Evolutionary conservation across 2,113 vertebrate species (phyloP).

Genomic region (Calonectris borealis): DNA sequence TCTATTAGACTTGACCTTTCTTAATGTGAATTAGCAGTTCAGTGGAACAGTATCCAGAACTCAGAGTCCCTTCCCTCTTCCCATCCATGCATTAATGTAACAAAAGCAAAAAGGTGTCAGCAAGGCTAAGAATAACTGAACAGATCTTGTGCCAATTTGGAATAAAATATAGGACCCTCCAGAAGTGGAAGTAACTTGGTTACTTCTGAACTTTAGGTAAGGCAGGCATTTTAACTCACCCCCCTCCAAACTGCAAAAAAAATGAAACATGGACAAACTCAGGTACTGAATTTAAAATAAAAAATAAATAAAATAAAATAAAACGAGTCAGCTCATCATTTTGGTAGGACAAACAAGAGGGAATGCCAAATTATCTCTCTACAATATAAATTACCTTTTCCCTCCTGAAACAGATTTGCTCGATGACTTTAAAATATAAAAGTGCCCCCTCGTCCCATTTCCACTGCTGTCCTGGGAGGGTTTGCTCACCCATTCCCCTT

Average conservation of each 20-base stretch:
- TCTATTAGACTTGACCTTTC: slow-evolving; percentile 65
- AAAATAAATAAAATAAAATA: slow-evolving; percentile 28
- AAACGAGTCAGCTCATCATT: slow-evolving; percentile 12
- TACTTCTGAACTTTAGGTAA: slow-evolving; percentile 51
- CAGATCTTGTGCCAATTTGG: slow-evolving; percentile 63
- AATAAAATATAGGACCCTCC: slow-evolving; percentile 63
- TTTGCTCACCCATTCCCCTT: not conserved
- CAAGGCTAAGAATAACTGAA: slow-evolving; percentile 68
- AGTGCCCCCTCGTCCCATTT: not conserved
- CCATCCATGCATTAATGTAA: slow-evolving; percentile 62
- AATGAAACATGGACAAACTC: slow-evolving; percentile 2
- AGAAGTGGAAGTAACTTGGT: slow-evolving; percentile 56
- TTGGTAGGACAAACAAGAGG: slow-evolving; percentile 20
- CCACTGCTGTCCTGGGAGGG: not conserved
- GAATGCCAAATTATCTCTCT: slow-evolving; percentile 22
- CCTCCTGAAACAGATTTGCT: not conserved
- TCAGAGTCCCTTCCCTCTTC: slow-evolving; percentile 49
- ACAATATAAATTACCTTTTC: not conserved
- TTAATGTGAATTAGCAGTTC: slow-evolving; percentile 59
- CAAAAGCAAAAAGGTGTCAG: slow-evolving; percentile 69
- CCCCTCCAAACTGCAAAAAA: slow-evolving; percentile 33
- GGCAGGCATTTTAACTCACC: slow-evolving; percentile 28
- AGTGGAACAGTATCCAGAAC: slow-evolving; percentile 55
- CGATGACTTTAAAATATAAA: not conserved
- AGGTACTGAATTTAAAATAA: slow-evolving; percentile 31